Evolutionary conservation across 2,113 vertebrate genomes (phyloP).

Genomic region (Bubo bubo): DNA sequence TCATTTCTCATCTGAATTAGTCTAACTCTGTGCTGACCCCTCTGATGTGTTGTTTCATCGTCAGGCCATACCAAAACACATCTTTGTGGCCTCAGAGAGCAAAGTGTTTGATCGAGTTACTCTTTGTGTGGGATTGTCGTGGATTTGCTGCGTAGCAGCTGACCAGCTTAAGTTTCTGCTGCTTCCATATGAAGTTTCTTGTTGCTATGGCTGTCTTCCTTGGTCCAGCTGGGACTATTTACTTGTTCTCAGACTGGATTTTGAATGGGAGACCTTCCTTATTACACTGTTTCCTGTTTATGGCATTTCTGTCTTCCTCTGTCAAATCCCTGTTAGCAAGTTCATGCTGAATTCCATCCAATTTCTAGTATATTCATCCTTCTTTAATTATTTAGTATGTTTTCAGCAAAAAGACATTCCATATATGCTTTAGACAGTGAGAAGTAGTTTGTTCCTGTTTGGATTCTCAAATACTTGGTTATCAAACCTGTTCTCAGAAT

Average conservation of each 20-base stretch:
- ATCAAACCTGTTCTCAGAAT: not conserved
- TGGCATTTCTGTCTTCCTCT: not conserved
- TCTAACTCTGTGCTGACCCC: not conserved
- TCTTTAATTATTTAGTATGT: not conserved
- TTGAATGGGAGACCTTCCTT: not conserved
- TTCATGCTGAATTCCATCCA: not conserved
- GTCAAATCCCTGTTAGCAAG: not conserved
- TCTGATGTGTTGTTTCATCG: not conserved
- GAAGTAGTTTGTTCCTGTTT: not conserved
- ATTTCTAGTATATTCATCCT: not conserved
- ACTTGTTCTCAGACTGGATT: not conserved
- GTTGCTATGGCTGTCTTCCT: not conserved
- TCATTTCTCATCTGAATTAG: not conserved
- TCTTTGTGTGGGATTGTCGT: not conserved
- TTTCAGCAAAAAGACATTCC: not conserved
- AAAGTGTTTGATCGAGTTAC: not conserved
- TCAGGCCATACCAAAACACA: not conserved
- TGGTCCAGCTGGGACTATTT: constrained; percentile 2
- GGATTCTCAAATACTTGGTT: not conserved
- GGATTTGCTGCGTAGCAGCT: constrained; percentile 35
- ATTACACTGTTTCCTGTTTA: not conserved
- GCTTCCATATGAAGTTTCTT: not conserved
- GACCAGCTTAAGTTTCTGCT: constrained; percentile 9
- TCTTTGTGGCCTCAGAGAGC: not conserved
- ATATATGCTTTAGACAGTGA: not conserved